phyloP scores from a whole-genome alignment of 1,140 invertebrate genomes.

The Bombus confusus region DNA sequence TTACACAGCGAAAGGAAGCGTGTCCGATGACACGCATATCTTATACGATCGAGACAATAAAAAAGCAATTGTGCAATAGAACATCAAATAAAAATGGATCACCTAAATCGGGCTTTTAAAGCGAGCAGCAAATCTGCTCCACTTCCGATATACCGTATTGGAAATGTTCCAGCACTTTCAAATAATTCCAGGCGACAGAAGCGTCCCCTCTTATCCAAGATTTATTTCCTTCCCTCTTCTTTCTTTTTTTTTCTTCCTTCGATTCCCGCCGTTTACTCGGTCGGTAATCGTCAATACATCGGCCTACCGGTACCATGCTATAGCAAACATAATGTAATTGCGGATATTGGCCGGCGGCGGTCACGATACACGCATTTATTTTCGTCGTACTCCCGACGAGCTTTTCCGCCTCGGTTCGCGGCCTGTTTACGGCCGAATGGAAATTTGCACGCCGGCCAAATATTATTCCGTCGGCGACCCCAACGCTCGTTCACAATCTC shows the following conservation, averaged over 20 bases:
- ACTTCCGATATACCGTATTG: slow-evolving; percentile 42
- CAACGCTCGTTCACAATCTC: slow-evolving; percentile 8
- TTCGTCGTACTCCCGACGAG: slow-evolving; percentile 59
- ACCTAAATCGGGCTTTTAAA: slow-evolving; percentile 20
- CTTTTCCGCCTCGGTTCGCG: slow-evolving; percentile 68
- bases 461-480: slow-evolving; percentile 64
- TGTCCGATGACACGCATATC: neutral
- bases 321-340: slow-evolving; percentile 66
- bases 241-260: slow-evolving; percentile 13
- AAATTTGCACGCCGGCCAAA: slow-evolving; percentile 70
- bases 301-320: slow-evolving; percentile 37
- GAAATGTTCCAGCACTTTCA: slow-evolving; percentile 45
- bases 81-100: slow-evolving; percentile 40
- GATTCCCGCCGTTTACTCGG: neutral
- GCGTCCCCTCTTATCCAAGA: slow-evolving; percentile 33
- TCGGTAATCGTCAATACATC: slow-evolving; percentile 54
- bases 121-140: slow-evolving; percentile 40
- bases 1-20: neutral
- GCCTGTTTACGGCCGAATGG: slow-evolving; percentile 71
- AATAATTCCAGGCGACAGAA: slow-evolving; percentile 31
- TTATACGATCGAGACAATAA: neutral
- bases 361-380: slow-evolving; percentile 66
- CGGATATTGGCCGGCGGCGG: slow-evolving; percentile 46
- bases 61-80: neutral
- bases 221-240: slow-evolving; percentile 26